phyloP scores from a whole-genome alignment of 2,797 vertebrate species.

The Sciurus vulgaris region DNA sequence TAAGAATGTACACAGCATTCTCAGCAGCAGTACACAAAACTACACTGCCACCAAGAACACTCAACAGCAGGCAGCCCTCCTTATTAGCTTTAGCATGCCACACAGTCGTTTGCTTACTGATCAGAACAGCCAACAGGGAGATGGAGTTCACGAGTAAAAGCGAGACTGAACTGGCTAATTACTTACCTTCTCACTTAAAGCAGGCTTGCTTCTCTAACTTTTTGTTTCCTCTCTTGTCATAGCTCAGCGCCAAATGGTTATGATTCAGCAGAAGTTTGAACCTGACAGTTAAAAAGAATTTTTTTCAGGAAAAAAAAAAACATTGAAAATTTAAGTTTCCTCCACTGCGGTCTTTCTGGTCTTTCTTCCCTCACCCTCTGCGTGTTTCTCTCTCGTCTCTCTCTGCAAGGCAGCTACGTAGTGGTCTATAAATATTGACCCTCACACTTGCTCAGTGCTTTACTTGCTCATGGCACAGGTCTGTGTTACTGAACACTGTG shows the following conservation, averaged over 20 bases:
- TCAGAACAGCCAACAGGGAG: constrained; percentile 27
- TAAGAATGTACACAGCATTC: constrained; percentile 20
- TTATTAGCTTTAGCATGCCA: rapidly evolving
- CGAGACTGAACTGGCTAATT: constrained; percentile 54
- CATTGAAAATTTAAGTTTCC: constrained; percentile 68
- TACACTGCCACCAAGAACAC: not conserved
- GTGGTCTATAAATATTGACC: constrained; percentile 90
- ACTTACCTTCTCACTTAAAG: constrained; percentile 81
- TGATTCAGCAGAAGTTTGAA: constrained; percentile 81
- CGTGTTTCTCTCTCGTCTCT: constrained; percentile 10
- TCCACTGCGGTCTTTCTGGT: constrained; percentile 57
- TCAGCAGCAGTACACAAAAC: not conserved
- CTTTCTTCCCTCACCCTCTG: constrained; percentile 60
- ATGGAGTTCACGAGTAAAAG: not conserved
- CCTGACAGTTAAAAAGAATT: constrained; percentile 75
- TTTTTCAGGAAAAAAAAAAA: constrained; percentile 67
- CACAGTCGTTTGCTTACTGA: not conserved
- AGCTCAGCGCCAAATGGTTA: constrained; percentile 53
- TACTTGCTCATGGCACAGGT: constrained; percentile 87
- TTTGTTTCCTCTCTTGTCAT: constrained; percentile 81
- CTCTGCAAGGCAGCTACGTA: constrained; percentile 77
- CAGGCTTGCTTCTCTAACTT: constrained; percentile 77
- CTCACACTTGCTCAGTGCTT: constrained; percentile 86
- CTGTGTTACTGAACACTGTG: constrained; percentile 87
- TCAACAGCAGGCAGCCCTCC: not conserved